Conservation (phyloP, 2,888 invertebrate genomes). For the Rhagonycha lutea region DNA sequence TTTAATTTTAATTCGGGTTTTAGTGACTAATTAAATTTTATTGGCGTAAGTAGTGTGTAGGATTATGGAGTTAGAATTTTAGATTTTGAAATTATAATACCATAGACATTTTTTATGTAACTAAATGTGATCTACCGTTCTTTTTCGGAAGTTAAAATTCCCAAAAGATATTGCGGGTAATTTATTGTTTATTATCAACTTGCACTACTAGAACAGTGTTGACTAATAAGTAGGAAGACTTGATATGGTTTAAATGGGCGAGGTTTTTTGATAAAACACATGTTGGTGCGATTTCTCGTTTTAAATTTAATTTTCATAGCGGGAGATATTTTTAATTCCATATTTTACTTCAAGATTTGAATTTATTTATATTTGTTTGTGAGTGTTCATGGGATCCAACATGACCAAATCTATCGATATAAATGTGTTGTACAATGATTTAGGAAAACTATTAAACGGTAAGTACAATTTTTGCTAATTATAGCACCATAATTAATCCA, state of each 20-base stretch:
- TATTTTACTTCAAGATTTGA: neutral
- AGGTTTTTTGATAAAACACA: neutral
- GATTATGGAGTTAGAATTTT: neutral
- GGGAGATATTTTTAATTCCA: neutral
- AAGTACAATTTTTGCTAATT: neutral
- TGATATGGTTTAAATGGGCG: constrained; percentile 1
- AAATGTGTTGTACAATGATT: neutral
- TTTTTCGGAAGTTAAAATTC: neutral
- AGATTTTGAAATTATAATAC: neutral
- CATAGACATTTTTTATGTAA: neutral
- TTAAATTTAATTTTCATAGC: neutral
- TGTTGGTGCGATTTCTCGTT: neutral
- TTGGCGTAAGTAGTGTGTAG: neutral
- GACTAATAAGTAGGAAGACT: constrained; percentile 1
- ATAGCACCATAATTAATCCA: too few relatives aligned
- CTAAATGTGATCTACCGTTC: neutral
- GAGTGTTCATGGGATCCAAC: neutral
- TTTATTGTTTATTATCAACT: neutral
- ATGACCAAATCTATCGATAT: neutral
- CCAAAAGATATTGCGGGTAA: neutral
- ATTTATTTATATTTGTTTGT: neutral
- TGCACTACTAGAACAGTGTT: neutral
- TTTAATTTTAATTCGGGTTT: neutral
- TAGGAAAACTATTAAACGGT: constrained; percentile 1
- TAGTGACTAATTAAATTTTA: neutral